Conservation (phyloP, 2,113 vertebrate genomes). For the Neogale vison region DNA sequence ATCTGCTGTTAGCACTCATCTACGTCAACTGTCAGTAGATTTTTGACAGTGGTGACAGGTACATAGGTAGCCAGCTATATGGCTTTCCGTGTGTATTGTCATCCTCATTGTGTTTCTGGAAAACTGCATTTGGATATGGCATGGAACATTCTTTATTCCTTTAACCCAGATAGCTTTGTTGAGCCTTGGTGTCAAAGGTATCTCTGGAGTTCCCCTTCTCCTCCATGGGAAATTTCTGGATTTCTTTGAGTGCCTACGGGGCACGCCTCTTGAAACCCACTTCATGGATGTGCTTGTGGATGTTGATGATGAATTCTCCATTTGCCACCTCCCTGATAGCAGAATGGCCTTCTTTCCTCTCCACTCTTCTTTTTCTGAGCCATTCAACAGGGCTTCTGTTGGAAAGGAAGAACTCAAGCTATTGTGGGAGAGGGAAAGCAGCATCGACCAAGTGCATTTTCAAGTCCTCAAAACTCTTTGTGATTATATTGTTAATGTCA, state of each 20-base stretch:
- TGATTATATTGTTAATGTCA: background rate
- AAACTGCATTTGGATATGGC: background rate
- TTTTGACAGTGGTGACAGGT: background rate
- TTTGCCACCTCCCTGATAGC: background rate
- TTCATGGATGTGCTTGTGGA: background rate
- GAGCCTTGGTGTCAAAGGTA: constrained; percentile 93
- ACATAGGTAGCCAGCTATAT: too few species aligned
- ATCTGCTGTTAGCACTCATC: background rate
- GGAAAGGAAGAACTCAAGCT: background rate
- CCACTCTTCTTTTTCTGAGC: background rate
- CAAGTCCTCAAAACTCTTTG: background rate
- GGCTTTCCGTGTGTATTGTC: background rate
- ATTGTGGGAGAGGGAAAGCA: background rate
- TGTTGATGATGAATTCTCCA: background rate
- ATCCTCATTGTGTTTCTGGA: background rate
- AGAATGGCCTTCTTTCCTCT: background rate
- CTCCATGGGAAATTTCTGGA: constrained; percentile 94
- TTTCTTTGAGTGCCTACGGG: constrained; percentile 93
- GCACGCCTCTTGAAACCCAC: constrained; percentile 92
- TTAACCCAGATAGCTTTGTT: constrained; percentile 97
- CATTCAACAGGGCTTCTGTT: background rate
- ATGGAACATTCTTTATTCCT: constrained; percentile 86
- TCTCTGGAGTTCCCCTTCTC: constrained; percentile 95
- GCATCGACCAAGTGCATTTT: background rate
- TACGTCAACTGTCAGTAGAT: background rate